Conservation (phyloP, 2,113 vertebrate species). For the Lepidothrix coronata region DNA sequence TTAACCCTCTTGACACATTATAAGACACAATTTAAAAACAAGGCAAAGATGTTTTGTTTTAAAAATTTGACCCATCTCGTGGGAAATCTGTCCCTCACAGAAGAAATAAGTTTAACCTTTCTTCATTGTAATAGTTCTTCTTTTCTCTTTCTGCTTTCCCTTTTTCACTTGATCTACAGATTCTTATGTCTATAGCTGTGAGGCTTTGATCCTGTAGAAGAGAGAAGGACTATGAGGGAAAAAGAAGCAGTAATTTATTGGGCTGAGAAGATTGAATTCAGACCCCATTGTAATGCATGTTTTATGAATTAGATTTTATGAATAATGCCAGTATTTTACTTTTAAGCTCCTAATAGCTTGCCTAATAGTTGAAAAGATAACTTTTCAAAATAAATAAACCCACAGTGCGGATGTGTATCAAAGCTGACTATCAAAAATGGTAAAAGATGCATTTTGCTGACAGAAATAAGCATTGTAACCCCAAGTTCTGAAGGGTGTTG, state of each 20-base stretch:
- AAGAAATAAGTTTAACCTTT: not conserved
- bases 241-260: not conserved
- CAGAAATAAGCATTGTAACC: not conserved
- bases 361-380: not conserved
- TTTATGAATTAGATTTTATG: not conserved
- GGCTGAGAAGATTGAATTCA: not conserved
- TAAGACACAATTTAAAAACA: not conserved
- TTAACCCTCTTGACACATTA: not conserved
- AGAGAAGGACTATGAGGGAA: fast-evolving
- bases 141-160: not conserved
- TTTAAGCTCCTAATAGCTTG: not conserved
- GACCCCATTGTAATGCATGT: not conserved
- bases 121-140: not conserved
- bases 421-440: not conserved
- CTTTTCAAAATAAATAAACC: not conserved
- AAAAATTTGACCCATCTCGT: not conserved
- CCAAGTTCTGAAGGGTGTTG: not conserved
- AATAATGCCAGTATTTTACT: not conserved
- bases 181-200: not conserved
- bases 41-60: not conserved
- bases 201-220: not conserved
- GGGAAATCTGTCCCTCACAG: not conserved
- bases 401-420: fast-evolving
- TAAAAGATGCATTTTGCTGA: not conserved
- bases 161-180: not conserved